Conservation (phyloP, 1,140 invertebrate species). For the Pectinophora gossypiella region DNA sequence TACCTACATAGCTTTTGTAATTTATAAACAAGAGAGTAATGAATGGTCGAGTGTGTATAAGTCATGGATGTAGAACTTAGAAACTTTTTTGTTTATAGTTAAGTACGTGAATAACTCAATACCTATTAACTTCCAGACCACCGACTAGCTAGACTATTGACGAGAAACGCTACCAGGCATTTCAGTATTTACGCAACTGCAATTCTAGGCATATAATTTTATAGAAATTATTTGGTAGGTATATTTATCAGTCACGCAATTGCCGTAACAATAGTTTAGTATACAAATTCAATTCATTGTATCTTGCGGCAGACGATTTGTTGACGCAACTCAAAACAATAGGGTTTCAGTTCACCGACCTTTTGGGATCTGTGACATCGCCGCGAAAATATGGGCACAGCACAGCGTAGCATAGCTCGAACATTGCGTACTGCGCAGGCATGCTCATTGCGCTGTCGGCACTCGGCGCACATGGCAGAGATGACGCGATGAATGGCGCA, state of each 20-base stretch:
- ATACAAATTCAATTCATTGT: slow-evolving; percentile 67
- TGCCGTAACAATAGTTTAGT: slow-evolving; percentile 61
- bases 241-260: slow-evolving; percentile 53
- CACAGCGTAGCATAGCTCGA: slow-evolving; percentile 43
- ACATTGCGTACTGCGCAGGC: slow-evolving; percentile 30
- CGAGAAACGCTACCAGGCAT: neutral
- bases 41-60: too few species aligned
- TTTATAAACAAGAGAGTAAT: too few species aligned
- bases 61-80: too few species aligned
- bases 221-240: slow-evolving; percentile 7
- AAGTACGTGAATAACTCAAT: too few species aligned
- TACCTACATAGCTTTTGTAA: neutral
- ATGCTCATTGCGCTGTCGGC: slow-evolving; percentile 4
- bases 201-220: slow-evolving; percentile 5
- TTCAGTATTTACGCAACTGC: slow-evolving; percentile 12
- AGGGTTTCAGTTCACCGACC: slow-evolving; percentile 66
- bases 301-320: slow-evolving; percentile 64
- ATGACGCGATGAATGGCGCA: slow-evolving; percentile 55
- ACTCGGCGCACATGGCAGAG: slow-evolving; percentile 14
- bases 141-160: too few species aligned
- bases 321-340: slow-evolving; percentile 72
- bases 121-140: too few species aligned
- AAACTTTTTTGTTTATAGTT: too few species aligned
- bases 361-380: slow-evolving; percentile 69
- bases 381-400: slow-evolving; percentile 64